Percentiles rank a stretch among this genome's conserved stretches.
Conservation (phyloP, 2,797 vertebrate species). For the Garrulus glandarius region DNA sequence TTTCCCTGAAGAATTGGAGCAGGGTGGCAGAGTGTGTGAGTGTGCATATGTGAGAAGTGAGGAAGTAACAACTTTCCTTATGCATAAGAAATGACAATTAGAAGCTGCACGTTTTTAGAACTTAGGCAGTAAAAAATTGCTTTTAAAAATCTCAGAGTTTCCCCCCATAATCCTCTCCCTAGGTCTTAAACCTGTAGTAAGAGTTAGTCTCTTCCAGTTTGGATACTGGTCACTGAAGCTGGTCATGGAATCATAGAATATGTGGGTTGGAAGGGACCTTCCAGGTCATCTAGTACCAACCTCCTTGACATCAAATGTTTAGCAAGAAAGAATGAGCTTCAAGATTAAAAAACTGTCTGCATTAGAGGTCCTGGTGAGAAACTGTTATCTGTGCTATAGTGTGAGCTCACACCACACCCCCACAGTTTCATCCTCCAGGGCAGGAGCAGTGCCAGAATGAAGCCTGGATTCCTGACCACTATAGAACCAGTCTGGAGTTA, state of each 20-base stretch:
- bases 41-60: not conserved
- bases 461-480: not conserved
- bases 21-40: not conserved
- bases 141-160: not conserved
- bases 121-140: not conserved
- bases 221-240: not conserved
- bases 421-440: not conserved
- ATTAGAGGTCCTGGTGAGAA: not conserved
- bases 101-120: not conserved
- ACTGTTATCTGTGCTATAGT: not conserved
- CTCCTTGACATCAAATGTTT: not conserved
- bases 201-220: not conserved
- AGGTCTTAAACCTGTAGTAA: not conserved
- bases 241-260: not conserved
- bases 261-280: not conserved
- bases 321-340: not conserved
- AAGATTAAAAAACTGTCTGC: not conserved
- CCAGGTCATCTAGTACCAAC: not conserved
- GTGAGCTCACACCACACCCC: not conserved
- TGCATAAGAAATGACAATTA: not conserved
- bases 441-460: not conserved
- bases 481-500: not conserved
- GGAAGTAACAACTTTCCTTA: not conserved
- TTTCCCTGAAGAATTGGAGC: not conserved
- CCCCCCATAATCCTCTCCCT: not conserved